Evolutionary conservation across 2,888 invertebrate genomes (phyloP), one percentile per base, ranked within the genome.

Genomic region (Homarus gammarus): DNA sequence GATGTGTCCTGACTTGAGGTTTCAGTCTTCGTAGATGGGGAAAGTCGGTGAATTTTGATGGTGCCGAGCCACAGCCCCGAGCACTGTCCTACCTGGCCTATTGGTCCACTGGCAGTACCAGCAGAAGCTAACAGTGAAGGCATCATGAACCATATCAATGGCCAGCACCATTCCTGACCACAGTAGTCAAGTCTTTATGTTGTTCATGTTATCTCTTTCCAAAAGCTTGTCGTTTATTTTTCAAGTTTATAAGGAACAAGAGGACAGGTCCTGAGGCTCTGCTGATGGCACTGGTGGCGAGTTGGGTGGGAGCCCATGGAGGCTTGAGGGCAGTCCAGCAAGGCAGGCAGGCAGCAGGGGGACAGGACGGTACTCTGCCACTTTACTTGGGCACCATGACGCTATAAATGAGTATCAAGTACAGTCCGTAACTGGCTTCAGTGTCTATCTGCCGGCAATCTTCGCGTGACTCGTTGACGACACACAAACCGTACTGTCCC

Each of bases 1-100:
- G 88, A 88, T 88, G 88, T 88, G 88, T 88, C 88, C 88, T 88
- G 88, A 88, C 88, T 88, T 88, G 88, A 79, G 88, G 88, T 88
- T 83, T 88, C 83, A 83, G 88, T 88, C 88, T 88, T 88, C 84
- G 75, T 86, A 78, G 49, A 86, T 77, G 87, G 88, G 78, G 68
- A 56, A 79, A 88, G 88, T 83, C 78, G 87, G 72, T 84, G 64
- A 88, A 88, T 88, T 88, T 88, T 88, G 84, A 84, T 78, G 82
- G 83, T 84, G 88, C 64, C 61, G 38, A 83, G 77, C 64, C 83
- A 78, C 77, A 86, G 78, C 88, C 84, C 75, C 79, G 51, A 68
- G 77, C 78, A 51, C 77, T 78, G 70, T 56, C 77, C 83, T 77
- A 44, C 84, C 77, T 49, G 84, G 49, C 70, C 88, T 83, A 33